These are phyloP conservation scores for Oncopodura yosiiana DNA, from an alignment of 1,140 invertebrate genomes.

Conservation along the genomic window DNA sequence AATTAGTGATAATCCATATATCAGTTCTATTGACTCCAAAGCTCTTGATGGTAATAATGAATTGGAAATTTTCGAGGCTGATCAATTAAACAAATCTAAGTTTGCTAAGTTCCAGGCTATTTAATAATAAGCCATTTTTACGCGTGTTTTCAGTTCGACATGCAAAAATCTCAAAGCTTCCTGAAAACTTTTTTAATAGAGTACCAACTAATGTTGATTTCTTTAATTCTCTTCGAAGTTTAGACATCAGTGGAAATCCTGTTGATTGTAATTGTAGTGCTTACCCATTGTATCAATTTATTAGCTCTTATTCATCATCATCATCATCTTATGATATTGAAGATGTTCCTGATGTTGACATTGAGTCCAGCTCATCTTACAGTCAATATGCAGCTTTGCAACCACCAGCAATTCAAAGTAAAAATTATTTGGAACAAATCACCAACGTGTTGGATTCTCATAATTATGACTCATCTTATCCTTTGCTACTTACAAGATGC, in stretches of 20 bases:
- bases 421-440: no score
- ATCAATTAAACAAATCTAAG: conserved; percentile 60
- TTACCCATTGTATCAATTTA: conserved; percentile 9
- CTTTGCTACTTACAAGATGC: not conserved
- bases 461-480: not conserved
- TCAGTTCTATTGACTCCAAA: conserved; percentile 57
- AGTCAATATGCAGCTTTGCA: no score
- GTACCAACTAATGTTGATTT: conserved; percentile 10
- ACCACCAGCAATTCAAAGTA: no score
- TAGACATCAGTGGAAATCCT: conserved; percentile 63
- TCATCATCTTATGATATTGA: no score
- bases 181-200: conserved; percentile 19
- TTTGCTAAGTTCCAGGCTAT: conserved; percentile 57
- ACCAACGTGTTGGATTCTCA: no score
- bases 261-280: conserved; percentile 75
- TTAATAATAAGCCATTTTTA: conserved; percentile 64
- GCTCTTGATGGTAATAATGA: conserved; percentile 75
- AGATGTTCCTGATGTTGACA: no score
- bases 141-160: conserved; percentile 53
- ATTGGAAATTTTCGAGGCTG: conserved; percentile 62
- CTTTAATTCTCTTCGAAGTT: conserved; percentile 29
- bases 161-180: conserved; percentile 18
- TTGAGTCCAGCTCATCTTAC: no score
- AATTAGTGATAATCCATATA: conserved; percentile 45
- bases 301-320: no score